A percentile compares a stretch with the other conserved stretches of the same genome.
Conservation (phyloP, 92 coral and sea anemone genomes). For the Porites rus region DNA sequence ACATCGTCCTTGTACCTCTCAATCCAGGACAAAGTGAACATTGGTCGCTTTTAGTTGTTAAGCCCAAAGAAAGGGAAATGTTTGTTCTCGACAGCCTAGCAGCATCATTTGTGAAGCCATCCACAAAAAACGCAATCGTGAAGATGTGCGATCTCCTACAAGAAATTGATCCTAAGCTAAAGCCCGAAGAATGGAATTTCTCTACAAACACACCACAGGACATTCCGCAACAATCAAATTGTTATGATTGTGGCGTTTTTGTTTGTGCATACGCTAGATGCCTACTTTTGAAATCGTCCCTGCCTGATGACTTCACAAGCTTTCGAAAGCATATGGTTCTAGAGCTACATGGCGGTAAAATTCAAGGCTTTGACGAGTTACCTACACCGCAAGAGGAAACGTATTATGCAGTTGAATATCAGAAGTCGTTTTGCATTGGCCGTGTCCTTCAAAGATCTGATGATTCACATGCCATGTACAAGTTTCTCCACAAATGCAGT, state of each 20-base stretch:
- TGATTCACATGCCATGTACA: conserved; percentile 20
- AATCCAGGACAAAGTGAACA: conserved; percentile 36
- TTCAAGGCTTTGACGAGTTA: conserved; percentile 19
- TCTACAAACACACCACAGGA: conserved; percentile 33
- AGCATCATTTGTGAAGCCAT: conserved; percentile 47
- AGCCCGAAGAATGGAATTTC: conserved; percentile 43
- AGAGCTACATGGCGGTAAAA: conserved; percentile 4
- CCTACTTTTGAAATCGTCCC: conserved; percentile 23
- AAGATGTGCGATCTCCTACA: conserved; percentile 27
- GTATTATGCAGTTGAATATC: conserved; percentile 44
- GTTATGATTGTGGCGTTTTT: conserved; percentile 60
- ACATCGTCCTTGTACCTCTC: conserved; percentile 52
- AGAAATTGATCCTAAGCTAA: conserved; percentile 37
- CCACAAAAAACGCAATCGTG: conserved; percentile 27
- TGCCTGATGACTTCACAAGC: conserved; percentile 1
- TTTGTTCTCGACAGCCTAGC: conserved; percentile 52
- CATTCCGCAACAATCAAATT: conserved; percentile 55
- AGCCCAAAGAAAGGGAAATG: conserved; percentile 37
- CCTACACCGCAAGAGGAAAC: conserved; percentile 39
- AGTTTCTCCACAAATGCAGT: conserved; percentile 2
- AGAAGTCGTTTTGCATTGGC: conserved; percentile 39
- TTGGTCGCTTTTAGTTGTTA: conserved; percentile 51
- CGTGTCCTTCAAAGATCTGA: conserved; percentile 2
- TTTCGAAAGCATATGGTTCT: conserved; percentile 19
- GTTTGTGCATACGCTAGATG: conserved; percentile 51